These are phyloP conservation scores for Megalops cyprinoides DNA, from an alignment of 2,797 vertebrate species.

Conservation along the genomic window DNA sequence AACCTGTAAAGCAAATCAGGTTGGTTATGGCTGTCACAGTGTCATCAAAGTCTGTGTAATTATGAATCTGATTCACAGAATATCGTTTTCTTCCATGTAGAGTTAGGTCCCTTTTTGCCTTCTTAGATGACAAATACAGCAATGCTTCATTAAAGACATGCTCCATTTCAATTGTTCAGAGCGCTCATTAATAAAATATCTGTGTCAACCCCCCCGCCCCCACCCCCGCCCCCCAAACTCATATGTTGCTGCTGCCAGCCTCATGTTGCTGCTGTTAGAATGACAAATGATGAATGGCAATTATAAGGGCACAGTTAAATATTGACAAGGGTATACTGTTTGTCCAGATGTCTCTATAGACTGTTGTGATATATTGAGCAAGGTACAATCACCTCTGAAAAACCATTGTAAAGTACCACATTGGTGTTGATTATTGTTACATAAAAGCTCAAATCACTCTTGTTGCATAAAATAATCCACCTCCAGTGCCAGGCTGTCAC, in stretches of 20 bases:
- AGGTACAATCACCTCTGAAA: not conserved
- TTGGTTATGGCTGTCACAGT: not conserved
- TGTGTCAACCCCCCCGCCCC: slow-evolving; percentile 1
- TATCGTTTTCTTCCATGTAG: not conserved
- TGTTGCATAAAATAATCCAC: not conserved
- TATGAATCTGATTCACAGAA: slow-evolving; percentile 27
- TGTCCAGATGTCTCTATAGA: not conserved
- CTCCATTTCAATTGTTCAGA: slow-evolving; percentile 17
- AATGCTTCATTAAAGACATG: slow-evolving; percentile 18
- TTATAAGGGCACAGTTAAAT: slow-evolving; percentile 18
- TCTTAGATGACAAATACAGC: slow-evolving; percentile 7
- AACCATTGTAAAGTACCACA: not conserved
- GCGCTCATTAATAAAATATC: slow-evolving; percentile 12
- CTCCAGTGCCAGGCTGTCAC: not conserved
- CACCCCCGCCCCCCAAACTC: too few relatives aligned
- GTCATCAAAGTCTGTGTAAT: slow-evolving; percentile 15
- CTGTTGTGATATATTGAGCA: not conserved
- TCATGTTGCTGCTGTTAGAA: slow-evolving; percentile 1
- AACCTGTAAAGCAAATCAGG: not conserved
- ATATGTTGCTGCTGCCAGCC: not conserved
- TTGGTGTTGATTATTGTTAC: not conserved
- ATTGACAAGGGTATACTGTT: not conserved
- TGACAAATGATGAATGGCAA: not conserved
- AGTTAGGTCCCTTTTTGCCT: slow-evolving; percentile 8
- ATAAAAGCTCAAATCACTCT: not conserved